Evolutionary conservation across 2,113 vertebrate species (phyloP), one percentile per base, ranked within the genome.

Genomic region (Cochlearius cochlearius): DNA sequence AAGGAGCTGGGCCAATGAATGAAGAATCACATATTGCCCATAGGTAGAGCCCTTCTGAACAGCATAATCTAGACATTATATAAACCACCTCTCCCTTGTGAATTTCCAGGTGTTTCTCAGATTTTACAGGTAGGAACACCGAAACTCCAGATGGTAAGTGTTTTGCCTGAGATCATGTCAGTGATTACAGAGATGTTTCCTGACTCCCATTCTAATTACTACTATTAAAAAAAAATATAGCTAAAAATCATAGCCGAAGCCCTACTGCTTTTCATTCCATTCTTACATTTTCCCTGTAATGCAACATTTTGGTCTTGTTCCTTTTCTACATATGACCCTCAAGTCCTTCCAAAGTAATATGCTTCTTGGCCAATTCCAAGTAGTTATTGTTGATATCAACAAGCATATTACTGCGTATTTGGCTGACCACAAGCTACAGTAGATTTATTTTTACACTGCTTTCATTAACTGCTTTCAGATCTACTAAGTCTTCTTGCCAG

Each of bases 381-480:
- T 10, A 49, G n/a, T 75, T 93, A 52, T 9, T 79, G 27, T 56
- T 15, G 4, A 78, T 55, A 80, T 93, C 93, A 92, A 88, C n/a
- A 80, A 91, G 34, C 11, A 4, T 15, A 68, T 90, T 83, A 66
- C 47, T 59, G 55, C 41, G 41, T 81, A 80, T 91, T 81, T 92
- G 64, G 43, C 75, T 90, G 38, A 86, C 50, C 67, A 73, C 50
- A 95, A 58, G 47, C n/a, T 77, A 67, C 29, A 52, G 67, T 59
- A 92, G n/a, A 55, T 77, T 62, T 62, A 66, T 17, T 62, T 76
- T 90, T 67, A 71, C 47, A 30, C 12, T 74, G 41, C 8, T 90
- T 88, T 71, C 50, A 62, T 77, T 83, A 92, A 79, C 55, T 88
- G 50, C 26, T 92, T 96, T 89, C 76, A 92, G 68, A 89, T 45